Evolutionary conservation across 1,140 invertebrate species (phyloP), one percentile per base, ranked within the genome.

Genomic region (Idris sp.): DNA sequence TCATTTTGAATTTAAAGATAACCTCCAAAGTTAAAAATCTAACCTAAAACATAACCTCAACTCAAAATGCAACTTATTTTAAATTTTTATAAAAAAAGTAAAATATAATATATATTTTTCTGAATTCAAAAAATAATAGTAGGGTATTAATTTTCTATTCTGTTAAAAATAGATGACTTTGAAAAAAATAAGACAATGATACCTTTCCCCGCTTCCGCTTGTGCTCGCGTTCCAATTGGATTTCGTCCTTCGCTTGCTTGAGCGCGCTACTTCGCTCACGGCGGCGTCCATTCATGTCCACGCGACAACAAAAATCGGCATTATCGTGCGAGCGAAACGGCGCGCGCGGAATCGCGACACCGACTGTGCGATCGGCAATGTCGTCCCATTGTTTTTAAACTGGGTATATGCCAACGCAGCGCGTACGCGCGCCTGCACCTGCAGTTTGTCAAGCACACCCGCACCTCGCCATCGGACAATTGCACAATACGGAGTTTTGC

Each of bases 311-410:
- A 68, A 74, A 48, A 49, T 43, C 25, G 22, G 54, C 59, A 69
- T 62, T 56, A 46, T 74, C 53, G 31, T 36, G 33, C 61, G 54
- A 61, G 36, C 62, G 48, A 59, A 43, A 40, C 56, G 26, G 28
- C 58, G 38, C 69, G 54, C 58, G 69, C 78, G 69, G 41, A 58
- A 75, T 75, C 81, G 72, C 79, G 79, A 76, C 74, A 59, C 58
- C 75, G 49, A 84, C 82, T 84, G 82, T 61, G 36, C 65, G 73
- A 43, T 61, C 74, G 65, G 41, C 80, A 61, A 79, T 74, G 72
- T 81, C 73, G 77, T 75, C 81, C 78, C 74, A 84, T 84, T 83
- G 82, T 85, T 83, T 84, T 84, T 81, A 86, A 83, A 82, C 76
- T 76, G 61, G 76, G 76, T 73, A 61, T 72, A 58, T 74, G 51